Percentiles rank a stretch among this genome's conserved stretches.
Evolutionary conservation across 2,113 vertebrate genomes (phyloP).

Genomic region (Physeter macrocephalus): DNA sequence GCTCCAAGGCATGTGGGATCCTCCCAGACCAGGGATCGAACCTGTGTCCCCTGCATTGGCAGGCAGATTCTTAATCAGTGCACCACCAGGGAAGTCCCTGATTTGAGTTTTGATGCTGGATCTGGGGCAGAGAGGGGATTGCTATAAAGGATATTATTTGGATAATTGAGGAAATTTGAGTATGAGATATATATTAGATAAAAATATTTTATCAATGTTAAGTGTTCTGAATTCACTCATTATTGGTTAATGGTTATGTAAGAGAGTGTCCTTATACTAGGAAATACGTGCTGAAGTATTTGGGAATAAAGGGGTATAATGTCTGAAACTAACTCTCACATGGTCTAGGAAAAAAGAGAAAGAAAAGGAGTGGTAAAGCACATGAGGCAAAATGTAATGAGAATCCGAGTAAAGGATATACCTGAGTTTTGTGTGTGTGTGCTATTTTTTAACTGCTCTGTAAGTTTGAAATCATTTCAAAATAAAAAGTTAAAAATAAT

Average conservation of each 20-base stretch:
- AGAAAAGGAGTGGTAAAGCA: not conserved
- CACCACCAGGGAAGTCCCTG: not conserved
- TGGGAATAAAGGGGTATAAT: not conserved
- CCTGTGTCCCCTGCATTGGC: no score
- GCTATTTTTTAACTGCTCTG: not conserved
- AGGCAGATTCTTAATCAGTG: no score
- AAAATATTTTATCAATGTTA: not conserved
- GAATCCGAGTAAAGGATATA: not conserved
- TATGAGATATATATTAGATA: not conserved
- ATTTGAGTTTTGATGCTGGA: not conserved
- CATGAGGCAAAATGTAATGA: not conserved
- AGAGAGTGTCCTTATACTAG: not conserved
- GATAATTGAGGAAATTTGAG: slow-evolving; percentile 19
- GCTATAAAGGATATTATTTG: not conserved
- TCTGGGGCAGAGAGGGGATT: not conserved
- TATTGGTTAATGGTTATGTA: slow-evolving; percentile 13
- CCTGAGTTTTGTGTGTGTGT: not conserved
- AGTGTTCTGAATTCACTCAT: not conserved
- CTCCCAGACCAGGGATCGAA: no score
- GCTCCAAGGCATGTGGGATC: no score
- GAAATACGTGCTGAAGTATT: not conserved
- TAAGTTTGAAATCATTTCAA: slow-evolving; percentile 22
- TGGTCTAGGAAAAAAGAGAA: not conserved
- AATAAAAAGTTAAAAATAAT: not conserved
- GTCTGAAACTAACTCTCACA: not conserved